Conservation (phyloP, 2,888 invertebrate species). For the Orthosia cruda region DNA sequence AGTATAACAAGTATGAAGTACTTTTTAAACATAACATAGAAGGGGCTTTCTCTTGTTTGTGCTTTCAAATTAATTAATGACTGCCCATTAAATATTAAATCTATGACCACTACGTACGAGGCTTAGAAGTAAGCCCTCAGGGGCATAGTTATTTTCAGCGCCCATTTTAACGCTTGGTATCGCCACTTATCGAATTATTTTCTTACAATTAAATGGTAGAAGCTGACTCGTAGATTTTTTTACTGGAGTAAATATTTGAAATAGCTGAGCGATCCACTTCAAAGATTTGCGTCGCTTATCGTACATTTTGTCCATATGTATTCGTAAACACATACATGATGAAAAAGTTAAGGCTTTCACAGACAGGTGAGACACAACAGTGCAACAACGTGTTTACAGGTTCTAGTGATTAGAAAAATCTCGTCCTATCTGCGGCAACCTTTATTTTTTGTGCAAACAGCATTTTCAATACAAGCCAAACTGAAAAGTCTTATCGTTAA, state of each 20-base stretch:
- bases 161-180: background rate
- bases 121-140: background rate
- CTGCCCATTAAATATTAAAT: conserved; percentile 21
- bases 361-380: too few species aligned
- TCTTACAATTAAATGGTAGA: too few species aligned
- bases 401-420: too few species aligned
- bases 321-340: background rate
- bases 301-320: too few species aligned
- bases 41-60: conserved; percentile 47
- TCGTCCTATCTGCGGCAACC: too few species aligned
- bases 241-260: too few species aligned
- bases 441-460: too few species aligned
- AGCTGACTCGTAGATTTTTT: too few species aligned
- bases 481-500: background rate
- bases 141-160: background rate
- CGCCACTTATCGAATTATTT: background rate
- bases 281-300: too few species aligned
- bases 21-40: conserved; percentile 4
- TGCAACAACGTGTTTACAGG: too few species aligned
- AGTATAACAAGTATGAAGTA: conserved; percentile 31
- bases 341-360: background rate
- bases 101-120: background rate
- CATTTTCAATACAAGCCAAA: background rate
- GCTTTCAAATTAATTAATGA: conserved; percentile 28
- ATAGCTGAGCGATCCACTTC: too few species aligned